These are phyloP conservation scores for Natator depressus DNA, from an alignment of 2,113 vertebrate genomes.

Conservation along the genomic window DNA sequence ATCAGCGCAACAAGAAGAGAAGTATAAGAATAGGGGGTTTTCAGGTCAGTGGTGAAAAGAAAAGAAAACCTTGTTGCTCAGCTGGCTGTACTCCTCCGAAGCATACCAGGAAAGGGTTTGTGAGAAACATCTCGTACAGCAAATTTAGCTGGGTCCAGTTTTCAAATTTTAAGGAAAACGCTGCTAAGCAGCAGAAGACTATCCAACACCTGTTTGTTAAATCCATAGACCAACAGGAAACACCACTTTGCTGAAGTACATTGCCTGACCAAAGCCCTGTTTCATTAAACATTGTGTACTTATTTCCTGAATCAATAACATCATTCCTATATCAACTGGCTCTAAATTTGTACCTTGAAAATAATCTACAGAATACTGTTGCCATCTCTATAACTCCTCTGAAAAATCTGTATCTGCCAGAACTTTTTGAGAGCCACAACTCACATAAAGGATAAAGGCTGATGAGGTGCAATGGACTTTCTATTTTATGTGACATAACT, in stretches of 20 bases:
- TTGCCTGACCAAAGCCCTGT: constrained; percentile 23
- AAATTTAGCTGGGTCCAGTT: background rate
- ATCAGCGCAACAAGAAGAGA: background rate
- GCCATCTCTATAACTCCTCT: background rate
- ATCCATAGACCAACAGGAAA: background rate
- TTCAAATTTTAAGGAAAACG: constrained; percentile 30
- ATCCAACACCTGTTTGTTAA: constrained; percentile 30
- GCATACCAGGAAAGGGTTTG: background rate
- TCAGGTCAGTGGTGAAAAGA: background rate
- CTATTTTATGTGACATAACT: background rate
- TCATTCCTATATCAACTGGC: background rate
- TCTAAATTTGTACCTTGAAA: constrained; percentile 1
- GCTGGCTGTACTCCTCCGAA: background rate
- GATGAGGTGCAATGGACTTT: constrained; percentile 4
- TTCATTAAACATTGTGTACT: background rate
- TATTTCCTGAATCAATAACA: constrained; percentile 4
- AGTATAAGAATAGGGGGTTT: background rate
- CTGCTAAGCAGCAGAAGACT: background rate
- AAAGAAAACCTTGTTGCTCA: constrained; percentile 33
- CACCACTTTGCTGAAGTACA: background rate
- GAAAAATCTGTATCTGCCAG: background rate
- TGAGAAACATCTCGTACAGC: background rate
- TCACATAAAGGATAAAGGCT: background rate
- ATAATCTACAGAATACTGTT: background rate
- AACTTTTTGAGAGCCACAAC: background rate